Evolutionary conservation across 30 jellyfish, hydroid and myxozoan species (phyloP).

Genomic region (Aurelia coerulea): DNA sequence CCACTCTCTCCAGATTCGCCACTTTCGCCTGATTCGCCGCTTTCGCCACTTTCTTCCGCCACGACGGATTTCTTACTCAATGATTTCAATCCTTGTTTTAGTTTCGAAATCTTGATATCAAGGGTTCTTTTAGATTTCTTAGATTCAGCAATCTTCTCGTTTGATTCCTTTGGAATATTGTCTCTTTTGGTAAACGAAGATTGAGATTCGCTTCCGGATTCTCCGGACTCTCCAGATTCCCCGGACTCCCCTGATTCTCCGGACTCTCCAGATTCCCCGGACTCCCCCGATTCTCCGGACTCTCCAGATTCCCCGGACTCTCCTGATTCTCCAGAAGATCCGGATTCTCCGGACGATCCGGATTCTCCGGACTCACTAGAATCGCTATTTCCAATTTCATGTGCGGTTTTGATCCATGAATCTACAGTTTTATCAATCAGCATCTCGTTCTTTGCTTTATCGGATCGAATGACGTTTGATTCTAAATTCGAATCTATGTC

Average conservation of each 20-base stretch:
- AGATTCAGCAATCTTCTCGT: background rate
- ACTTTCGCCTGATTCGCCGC: constrained; percentile 25
- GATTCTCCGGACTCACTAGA: constrained; percentile 17
- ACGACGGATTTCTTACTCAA: background rate
- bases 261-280: constrained; percentile 43
- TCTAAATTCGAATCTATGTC: constrained; percentile 9
- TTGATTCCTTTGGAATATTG: constrained; percentile 13
- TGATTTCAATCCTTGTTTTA: background rate
- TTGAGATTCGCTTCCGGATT: constrained; percentile 29
- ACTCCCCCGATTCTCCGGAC: constrained; percentile 32
- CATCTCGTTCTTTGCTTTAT: background rate
- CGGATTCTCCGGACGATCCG: constrained; percentile 14
- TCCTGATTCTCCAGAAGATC: constrained; percentile 18
- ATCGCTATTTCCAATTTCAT: background rate
- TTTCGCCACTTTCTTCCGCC: constrained; percentile 32
- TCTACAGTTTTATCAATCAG: constrained; percentile 36
- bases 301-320: constrained; percentile 21
- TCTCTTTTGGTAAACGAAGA: constrained; percentile 21
- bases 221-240: constrained; percentile 49
- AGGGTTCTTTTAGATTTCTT: background rate
- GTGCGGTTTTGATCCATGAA: constrained; percentile 23
- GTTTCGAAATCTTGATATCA: background rate
- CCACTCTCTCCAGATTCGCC: constrained; percentile 37
- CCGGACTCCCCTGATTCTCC: constrained; percentile 36
- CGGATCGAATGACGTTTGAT: constrained; percentile 6